Conservation (phyloP, 2,113 vertebrate species). For the Pongo abelii region DNA sequence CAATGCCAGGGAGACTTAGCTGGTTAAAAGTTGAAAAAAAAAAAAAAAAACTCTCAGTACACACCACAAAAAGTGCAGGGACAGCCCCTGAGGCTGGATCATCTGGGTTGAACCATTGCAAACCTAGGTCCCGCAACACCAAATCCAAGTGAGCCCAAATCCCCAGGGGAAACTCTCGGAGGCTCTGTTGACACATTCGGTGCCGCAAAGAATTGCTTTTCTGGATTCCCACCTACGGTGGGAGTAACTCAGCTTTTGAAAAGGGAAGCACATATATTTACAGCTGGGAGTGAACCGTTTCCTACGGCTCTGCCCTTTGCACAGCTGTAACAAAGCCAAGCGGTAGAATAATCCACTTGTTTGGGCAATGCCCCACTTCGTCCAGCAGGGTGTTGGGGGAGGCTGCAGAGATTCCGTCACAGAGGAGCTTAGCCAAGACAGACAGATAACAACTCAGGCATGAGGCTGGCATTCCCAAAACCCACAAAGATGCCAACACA, state of each 20-base stretch:
- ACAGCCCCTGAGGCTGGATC: not conserved
- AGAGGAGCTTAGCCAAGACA: not conserved
- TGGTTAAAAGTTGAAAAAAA: not conserved
- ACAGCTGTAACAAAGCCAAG: not conserved
- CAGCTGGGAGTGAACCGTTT: not conserved
- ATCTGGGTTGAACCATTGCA: not conserved
- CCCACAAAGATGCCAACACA: not conserved
- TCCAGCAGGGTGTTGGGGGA: not conserved
- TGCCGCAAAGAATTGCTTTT: not conserved
- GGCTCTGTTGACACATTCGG: not conserved
- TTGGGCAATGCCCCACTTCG: too few species aligned
- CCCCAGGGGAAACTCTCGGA: not conserved
- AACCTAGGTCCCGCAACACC: not conserved
- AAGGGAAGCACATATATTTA: not conserved
- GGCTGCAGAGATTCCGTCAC: not conserved
- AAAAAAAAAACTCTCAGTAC: not conserved
- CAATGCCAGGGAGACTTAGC: not conserved
- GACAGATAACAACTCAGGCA: not conserved
- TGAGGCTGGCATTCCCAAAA: fast-evolving
- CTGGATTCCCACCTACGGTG: not conserved
- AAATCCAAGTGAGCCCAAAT: not conserved
- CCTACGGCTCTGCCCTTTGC: conserved; percentile 10
- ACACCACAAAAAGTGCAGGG: not conserved
- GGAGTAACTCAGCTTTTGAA: not conserved
- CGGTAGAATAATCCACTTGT: not conserved